Base-by-base conservation (phyloP, 1,140 invertebrate species). In the Bombus picipes region DNA sequence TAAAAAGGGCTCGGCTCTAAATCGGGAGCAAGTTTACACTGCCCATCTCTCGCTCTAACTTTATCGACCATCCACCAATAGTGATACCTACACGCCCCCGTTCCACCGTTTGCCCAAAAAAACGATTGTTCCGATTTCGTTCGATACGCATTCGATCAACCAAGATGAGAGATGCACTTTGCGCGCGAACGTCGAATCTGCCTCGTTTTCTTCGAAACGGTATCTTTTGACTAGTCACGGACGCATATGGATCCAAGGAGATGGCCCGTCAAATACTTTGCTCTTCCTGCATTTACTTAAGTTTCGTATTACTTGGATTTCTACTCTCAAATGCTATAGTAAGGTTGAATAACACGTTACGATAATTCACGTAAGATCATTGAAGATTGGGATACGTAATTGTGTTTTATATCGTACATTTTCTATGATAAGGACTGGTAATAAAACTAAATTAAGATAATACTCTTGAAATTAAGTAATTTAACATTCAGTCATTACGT, bases 1-100 rank as follows among this genome's bases (percentile, higher is more conserved):
- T 90, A 90, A 91, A 90, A 91, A 91, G 90, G 89, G 90, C 90
- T 90, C 89, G 84, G 84, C 89, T 91, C 89, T 90, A 91, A 91
- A 91, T 91, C 87, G 89, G 87, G 90, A 91, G 81, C 89, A 88
- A 88, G 90, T 91, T 91, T 91, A 90, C 84, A 82, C 68, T 81
- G 89, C 66, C 84, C 87, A 90, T 91, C 89, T 83, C 72, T 84
- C 81, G 77, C 80, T 90, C 85, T 83, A 90, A 86, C 84, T 88
- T 85, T 87, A 88, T 88, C 83, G 89, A 71, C 85, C 89, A 78
- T 90, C 81, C 80, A 83, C 84, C 84, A 83, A 91, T 91, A 90
- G 74, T 71, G 81, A 81, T 76, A 86, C 70, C 41, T 39, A 66
- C 39, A 22, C 84, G 57, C 70, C 68, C 68, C 73, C 85, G 32